phyloP scores from a whole-genome alignment of 2,888 invertebrate genomes.

The Nemoura dubitans region DNA sequence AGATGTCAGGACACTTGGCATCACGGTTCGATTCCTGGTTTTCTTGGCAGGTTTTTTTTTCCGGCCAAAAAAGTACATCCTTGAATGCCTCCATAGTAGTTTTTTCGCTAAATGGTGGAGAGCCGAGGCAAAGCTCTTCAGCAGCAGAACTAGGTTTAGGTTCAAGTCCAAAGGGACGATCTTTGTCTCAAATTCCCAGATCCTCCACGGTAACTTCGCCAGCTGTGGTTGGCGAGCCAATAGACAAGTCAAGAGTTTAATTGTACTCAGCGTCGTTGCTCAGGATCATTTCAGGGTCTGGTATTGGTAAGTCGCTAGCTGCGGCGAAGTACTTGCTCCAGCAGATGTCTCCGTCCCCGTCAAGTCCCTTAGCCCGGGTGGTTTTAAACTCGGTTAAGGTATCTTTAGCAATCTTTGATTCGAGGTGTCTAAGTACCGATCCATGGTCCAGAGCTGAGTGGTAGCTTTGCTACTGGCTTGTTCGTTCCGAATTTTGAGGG shows the following conservation, averaged over 20 bases:
- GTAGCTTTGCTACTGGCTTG: conserved; percentile 13
- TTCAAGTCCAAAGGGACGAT: no score
- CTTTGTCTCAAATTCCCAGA: no score
- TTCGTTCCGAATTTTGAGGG: conserved; percentile 35
- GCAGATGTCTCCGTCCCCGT: neutral
- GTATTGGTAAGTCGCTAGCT: neutral
- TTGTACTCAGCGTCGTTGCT: no score
- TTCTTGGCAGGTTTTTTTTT: no score
- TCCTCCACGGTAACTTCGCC: no score
- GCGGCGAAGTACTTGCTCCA: neutral
- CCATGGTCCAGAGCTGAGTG: neutral
- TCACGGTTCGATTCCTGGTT: neutral
- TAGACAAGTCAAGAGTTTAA: no score
- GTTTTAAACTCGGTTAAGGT: neutral
- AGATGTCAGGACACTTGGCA: conserved; percentile 40
- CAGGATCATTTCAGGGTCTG: neutral
- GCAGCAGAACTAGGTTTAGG: no score
- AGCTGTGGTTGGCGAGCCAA: no score
- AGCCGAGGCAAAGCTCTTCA: neutral
- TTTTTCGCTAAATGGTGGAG: neutral
- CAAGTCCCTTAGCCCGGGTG: conserved; percentile 10
- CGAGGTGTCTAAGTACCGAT: conserved; percentile 39
- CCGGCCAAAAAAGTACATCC: neutral
- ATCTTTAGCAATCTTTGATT: conserved; percentile 35
- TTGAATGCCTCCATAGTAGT: neutral